These are phyloP conservation scores for Aleadryas rufinucha DNA, from an alignment of 2,113 vertebrate genomes.

Conservation along the genomic window DNA sequence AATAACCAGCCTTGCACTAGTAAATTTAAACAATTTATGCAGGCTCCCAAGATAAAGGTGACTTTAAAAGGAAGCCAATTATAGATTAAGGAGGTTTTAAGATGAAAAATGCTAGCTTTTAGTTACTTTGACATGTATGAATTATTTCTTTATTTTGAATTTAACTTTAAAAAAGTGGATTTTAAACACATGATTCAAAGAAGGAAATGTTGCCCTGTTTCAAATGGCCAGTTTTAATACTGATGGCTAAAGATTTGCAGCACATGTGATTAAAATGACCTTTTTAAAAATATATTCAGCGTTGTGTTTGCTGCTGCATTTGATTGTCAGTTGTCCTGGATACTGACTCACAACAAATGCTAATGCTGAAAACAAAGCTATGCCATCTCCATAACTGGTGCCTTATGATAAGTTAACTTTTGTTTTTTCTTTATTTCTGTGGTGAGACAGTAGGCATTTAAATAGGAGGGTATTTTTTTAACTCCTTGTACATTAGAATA, in stretches of 20 bases:
- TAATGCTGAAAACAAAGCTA: neutral
- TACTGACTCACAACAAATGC: neutral
- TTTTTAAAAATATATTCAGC: neutral
- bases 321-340: slow-evolving; percentile 49
- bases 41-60: neutral
- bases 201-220: neutral
- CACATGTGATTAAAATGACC: neutral
- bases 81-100: neutral
- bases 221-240: neutral
- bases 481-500: neutral
- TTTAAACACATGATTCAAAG: neutral
- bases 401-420: neutral
- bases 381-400: neutral
- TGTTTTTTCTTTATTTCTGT: neutral
- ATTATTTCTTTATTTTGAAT: neutral
- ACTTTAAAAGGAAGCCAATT: neutral
- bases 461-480: neutral
- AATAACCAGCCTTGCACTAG: neutral
- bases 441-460: neutral
- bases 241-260: neutral
- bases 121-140: neutral
- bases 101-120: neutral
- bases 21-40: neutral
- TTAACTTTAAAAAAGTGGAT: neutral
- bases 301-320: slow-evolving; percentile 1